Conservation (phyloP, 2,888 invertebrate species). For the Synergus itoensis region DNA sequence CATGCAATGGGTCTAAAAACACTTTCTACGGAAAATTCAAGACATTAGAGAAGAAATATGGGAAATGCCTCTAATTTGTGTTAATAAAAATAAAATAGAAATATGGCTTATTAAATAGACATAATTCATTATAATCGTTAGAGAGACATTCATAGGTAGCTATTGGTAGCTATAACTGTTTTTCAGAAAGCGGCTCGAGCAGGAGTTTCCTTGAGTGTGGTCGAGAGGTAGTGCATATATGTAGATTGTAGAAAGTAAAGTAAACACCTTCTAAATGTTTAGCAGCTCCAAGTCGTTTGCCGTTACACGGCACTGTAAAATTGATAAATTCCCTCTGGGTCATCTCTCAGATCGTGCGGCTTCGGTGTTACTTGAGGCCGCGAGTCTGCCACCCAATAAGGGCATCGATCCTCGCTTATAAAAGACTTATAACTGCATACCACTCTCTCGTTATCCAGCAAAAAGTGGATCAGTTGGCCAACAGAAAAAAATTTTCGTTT, state of each 20-base stretch:
- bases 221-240: slow-evolving; percentile 6
- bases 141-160: slow-evolving; percentile 4
- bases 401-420: slow-evolving; percentile 36
- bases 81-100: neutral
- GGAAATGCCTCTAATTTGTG: neutral
- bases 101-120: neutral
- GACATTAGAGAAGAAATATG: neutral
- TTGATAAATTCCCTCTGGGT: slow-evolving; percentile 38
- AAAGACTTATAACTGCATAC: slow-evolving; percentile 28
- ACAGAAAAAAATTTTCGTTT: slow-evolving; percentile 38
- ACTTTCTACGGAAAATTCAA: too few species aligned
- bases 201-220: slow-evolving; percentile 1
- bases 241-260: slow-evolving; percentile 35
- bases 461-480: slow-evolving; percentile 42
- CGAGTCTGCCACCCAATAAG: slow-evolving; percentile 33
- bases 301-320: slow-evolving; percentile 36
- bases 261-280: slow-evolving; percentile 38
- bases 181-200: slow-evolving; percentile 21
- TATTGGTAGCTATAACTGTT: slow-evolving; percentile 5
- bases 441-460: slow-evolving; percentile 33
- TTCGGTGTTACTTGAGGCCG: slow-evolving; percentile 23
- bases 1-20: too few species aligned
- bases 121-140: neutral
- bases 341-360: slow-evolving; percentile 12
- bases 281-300: neutral